Percentiles rank a stretch among this genome's conserved stretches.
These are phyloP conservation scores for Herpetotheres cachinnans DNA, from an alignment of 2,113 vertebrate species.

Conservation along the genomic window DNA sequence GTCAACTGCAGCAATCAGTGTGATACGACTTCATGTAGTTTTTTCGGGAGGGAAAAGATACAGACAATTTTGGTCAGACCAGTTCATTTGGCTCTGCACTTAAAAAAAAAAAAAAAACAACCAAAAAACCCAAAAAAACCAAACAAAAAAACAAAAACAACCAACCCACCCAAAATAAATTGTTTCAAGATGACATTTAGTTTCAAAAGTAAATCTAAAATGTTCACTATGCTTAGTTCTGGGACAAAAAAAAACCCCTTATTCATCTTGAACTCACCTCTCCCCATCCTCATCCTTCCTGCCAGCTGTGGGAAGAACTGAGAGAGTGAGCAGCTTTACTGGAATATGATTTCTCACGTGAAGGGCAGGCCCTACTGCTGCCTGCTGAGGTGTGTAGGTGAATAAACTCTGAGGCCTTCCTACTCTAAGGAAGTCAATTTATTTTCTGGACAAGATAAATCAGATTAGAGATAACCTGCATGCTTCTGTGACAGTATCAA, in stretches of 20 bases:
- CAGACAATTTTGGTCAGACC: not conserved
- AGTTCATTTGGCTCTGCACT: not conserved
- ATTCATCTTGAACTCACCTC: not conserved
- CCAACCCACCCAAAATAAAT: too few relatives aligned
- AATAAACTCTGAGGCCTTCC: constrained; percentile 11
- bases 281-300: not conserved
- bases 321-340: not conserved
- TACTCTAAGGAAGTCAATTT: constrained; percentile 17
- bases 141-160: too few relatives aligned
- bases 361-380: constrained; percentile 1
- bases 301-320: not conserved
- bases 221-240: not conserved
- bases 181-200: not conserved
- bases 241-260: not conserved
- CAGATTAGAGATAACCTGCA: constrained; percentile 22
- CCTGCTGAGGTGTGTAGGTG: constrained; percentile 45
- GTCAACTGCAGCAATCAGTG: not conserved
- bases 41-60: not conserved
- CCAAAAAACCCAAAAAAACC: too few relatives aligned
- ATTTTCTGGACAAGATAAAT: constrained; percentile 43
- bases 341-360: not conserved
- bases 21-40: not conserved
- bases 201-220: not conserved
- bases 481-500: constrained; percentile 10
- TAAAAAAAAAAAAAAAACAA: not conserved